These are phyloP conservation scores for Dasysyrphus albostriatus DNA, from an alignment of 2,888 invertebrate species.

Conservation along the genomic window DNA sequence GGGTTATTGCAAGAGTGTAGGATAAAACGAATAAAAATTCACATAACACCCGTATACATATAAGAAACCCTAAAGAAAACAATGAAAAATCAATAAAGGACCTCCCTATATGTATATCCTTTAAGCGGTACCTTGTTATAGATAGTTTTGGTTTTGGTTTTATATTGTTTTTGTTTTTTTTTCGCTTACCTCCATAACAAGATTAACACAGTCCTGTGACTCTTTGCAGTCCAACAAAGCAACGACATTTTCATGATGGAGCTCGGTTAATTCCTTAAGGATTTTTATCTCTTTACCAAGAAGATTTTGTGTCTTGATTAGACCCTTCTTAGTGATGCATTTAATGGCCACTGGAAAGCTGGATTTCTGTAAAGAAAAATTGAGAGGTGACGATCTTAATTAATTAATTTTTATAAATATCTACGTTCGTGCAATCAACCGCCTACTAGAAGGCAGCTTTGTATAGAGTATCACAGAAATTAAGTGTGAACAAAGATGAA, in stretches of 20 bases:
- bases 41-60: slow-evolving; percentile 38
- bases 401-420: slow-evolving; percentile 30
- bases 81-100: slow-evolving; percentile 73
- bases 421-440: not conserved
- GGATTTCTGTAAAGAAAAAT: slow-evolving; percentile 88
- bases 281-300: slow-evolving; percentile 99
- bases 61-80: slow-evolving; percentile 35
- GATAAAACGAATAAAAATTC: slow-evolving; percentile 8
- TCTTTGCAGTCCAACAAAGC: slow-evolving; percentile 99
- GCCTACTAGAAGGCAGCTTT: not conserved
- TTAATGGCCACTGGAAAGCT: slow-evolving; percentile 97
- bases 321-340: slow-evolving; percentile 98
- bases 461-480: not conserved
- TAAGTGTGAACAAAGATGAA: slow-evolving; percentile 41
- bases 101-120: slow-evolving; percentile 25
- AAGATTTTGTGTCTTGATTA: slow-evolving; percentile 98
- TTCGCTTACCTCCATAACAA: slow-evolving; percentile 97
- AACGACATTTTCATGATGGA: slow-evolving; percentile 99
- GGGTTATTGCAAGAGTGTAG: slow-evolving; percentile 32
- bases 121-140: slow-evolving; percentile 1
- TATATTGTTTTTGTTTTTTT: not conserved
- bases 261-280: slow-evolving; percentile 97
- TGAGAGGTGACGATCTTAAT: slow-evolving; percentile 22
- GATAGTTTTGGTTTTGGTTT: not conserved
- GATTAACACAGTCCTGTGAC: slow-evolving; percentile 96